Evolutionary conservation across 1,140 invertebrate genomes (phyloP).

Genomic region (Drosophila triauraria): DNA sequence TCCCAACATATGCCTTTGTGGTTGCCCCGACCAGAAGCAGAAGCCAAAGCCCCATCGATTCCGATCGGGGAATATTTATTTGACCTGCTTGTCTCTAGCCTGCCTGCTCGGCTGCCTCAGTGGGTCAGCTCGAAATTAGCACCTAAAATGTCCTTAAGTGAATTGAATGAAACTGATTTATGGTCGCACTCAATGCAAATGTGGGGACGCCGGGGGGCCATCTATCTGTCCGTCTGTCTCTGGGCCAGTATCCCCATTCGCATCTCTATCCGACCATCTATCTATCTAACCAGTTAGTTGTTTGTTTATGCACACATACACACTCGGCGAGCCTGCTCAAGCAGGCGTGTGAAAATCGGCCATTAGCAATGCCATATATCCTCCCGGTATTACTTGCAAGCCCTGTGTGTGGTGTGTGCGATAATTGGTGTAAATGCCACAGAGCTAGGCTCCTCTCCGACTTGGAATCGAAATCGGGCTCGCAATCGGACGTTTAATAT

Average conservation of each 20-base stretch:
- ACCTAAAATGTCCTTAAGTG: slow-evolving; percentile 70
- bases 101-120: slow-evolving; percentile 4
- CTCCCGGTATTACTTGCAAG: slow-evolving; percentile 64
- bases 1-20: slow-evolving; percentile 2
- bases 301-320: slow-evolving; percentile 64
- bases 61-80: slow-evolving; percentile 38
- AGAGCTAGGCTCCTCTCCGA: slow-evolving; percentile 37
- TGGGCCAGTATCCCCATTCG: slow-evolving; percentile 17
- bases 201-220: slow-evolving; percentile 42
- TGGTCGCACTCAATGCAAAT: slow-evolving; percentile 80
- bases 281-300: slow-evolving; percentile 53
- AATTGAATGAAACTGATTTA: slow-evolving; percentile 81
- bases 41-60: slow-evolving; percentile 8
- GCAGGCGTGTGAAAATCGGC: slow-evolving; percentile 79
- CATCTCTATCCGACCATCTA: slow-evolving; percentile 42
- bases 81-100: slow-evolving; percentile 48
- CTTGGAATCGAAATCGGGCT: slow-evolving; percentile 27
- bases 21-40: not conserved
- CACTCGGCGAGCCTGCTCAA: slow-evolving; percentile 54
- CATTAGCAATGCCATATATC: slow-evolving; percentile 80
- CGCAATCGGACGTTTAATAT: slow-evolving; percentile 63
- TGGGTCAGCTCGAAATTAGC: slow-evolving; percentile 59
- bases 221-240: slow-evolving; percentile 28
- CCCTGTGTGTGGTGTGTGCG: slow-evolving; percentile 40
- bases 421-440: slow-evolving; percentile 80